phyloP scores from a whole-genome alignment of 2,888 invertebrate species.

The Steinernema hermaphroditum region DNA sequence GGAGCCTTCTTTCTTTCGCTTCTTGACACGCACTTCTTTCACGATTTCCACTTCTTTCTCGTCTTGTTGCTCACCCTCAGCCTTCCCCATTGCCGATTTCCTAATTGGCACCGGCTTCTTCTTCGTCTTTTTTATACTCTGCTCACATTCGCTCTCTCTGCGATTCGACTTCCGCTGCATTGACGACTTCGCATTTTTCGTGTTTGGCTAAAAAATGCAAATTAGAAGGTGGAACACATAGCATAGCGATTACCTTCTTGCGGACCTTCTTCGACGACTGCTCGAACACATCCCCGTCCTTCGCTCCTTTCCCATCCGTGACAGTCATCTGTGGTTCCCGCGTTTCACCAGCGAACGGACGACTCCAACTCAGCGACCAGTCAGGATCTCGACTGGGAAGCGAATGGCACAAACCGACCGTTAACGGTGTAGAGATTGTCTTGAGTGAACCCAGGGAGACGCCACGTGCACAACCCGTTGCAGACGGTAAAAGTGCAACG shows the following conservation, averaged over 20 bases:
- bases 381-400: no score
- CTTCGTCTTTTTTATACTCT: not conserved
- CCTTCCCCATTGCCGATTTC: not conserved
- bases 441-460: no score
- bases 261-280: conserved; percentile 1
- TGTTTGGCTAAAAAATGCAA: not conserved
- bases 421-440: no score
- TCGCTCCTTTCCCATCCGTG: not conserved
- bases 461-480: no score
- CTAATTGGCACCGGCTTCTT: not conserved
- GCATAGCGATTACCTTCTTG: not conserved
- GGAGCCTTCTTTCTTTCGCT: not conserved
- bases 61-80: not conserved
- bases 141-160: not conserved
- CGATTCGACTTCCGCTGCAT: not conserved
- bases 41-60: not conserved
- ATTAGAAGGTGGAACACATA: not conserved
- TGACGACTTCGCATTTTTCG: not conserved
- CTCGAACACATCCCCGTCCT: not conserved
- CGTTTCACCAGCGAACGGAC: not conserved
- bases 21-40: conserved; percentile 8
- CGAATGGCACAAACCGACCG: no score
- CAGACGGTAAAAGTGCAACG: no score
- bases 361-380: no score
- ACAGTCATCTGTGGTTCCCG: not conserved